A percentile compares a stretch with the other conserved stretches of the same genome.
Evolutionary conservation across 2,797 vertebrate genomes (phyloP).

Genomic region (Xenopus petersii): DNA sequence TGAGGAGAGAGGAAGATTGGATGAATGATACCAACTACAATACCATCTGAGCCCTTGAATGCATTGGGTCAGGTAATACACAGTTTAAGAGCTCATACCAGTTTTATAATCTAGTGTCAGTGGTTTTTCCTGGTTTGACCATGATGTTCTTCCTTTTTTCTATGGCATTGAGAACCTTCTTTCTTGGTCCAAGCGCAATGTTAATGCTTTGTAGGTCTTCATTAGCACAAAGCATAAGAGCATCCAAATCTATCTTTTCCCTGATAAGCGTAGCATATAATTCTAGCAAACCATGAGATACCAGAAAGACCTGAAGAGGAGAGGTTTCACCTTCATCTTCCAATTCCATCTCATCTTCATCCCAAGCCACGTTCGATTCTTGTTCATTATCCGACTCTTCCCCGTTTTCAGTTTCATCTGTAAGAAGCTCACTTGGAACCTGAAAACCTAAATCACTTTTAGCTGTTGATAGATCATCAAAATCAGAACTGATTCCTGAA

Average conservation of each 20-base stretch:
- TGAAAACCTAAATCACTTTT: constrained; percentile 69
- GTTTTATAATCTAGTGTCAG: constrained; percentile 77
- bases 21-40: not conserved
- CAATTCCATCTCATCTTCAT: constrained; percentile 80
- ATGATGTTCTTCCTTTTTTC: constrained; percentile 75
- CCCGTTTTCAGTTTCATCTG: constrained; percentile 48
- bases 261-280: constrained; percentile 77
- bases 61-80: not conserved
- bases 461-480: constrained; percentile 59
- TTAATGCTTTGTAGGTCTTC: constrained; percentile 89
- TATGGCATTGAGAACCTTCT: constrained; percentile 88
- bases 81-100: not conserved
- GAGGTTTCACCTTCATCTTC: constrained; percentile 79
- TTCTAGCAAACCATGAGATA: constrained; percentile 77
- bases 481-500: constrained; percentile 63
- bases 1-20: not conserved
- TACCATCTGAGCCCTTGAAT: not conserved
- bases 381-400: constrained; percentile 44
- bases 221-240: constrained; percentile 88
- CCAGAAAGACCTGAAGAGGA: constrained; percentile 83
- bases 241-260: constrained; percentile 91
- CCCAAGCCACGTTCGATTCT: constrained; percentile 71
- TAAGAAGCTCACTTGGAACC: constrained; percentile 68
- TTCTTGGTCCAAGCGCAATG: constrained; percentile 93
- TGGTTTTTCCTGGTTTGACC: constrained; percentile 67